These are phyloP conservation scores for Phrynocephalus versicolor DNA, from an alignment of 2,113 vertebrate genomes.

Conservation along the genomic window DNA sequence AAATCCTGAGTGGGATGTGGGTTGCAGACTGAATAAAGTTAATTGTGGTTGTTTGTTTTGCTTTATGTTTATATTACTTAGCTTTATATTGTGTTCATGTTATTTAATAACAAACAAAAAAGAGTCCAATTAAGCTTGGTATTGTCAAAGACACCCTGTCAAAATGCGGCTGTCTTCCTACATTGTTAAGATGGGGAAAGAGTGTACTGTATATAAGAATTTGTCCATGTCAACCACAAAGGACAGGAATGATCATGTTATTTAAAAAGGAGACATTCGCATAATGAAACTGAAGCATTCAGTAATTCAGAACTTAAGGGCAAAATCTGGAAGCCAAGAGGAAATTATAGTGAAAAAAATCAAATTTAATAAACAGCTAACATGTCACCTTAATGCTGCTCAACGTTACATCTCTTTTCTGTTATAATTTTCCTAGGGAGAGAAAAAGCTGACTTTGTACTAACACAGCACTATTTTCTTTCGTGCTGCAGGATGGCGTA, in stretches of 20 bases:
- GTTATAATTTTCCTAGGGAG: conserved; percentile 21
- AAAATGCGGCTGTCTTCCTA: not conserved
- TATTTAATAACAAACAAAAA: too few relatives aligned
- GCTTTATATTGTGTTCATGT: too few relatives aligned
- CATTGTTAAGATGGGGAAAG: conserved; percentile 30
- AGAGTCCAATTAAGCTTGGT: not conserved
- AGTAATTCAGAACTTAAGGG: not conserved
- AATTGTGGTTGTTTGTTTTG: too few relatives aligned
- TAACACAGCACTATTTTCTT: conserved; percentile 55
- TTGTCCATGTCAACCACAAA: conserved; percentile 61
- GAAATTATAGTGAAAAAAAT: conserved; percentile 22
- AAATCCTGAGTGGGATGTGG: too few relatives aligned
- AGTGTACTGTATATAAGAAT: conserved; percentile 31
- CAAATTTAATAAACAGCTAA: conserved; percentile 44
- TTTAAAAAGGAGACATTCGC: conserved; percentile 27
- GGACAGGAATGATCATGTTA: conserved; percentile 31
- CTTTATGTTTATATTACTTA: too few relatives aligned
- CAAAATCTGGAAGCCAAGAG: not conserved
- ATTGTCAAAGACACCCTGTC: conserved; percentile 1
- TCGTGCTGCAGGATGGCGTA: conserved; percentile 60
- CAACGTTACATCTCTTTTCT: conserved; percentile 44
- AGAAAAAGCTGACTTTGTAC: conserved; percentile 66
- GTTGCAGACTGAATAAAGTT: too few relatives aligned
- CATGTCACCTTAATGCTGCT: conserved; percentile 18
- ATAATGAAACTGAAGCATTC: not conserved